Percentiles rank a stretch among this genome's conserved stretches.
phyloP scores from a whole-genome alignment of 2,797 vertebrate genomes.

The Austrolebias charrua region DNA sequence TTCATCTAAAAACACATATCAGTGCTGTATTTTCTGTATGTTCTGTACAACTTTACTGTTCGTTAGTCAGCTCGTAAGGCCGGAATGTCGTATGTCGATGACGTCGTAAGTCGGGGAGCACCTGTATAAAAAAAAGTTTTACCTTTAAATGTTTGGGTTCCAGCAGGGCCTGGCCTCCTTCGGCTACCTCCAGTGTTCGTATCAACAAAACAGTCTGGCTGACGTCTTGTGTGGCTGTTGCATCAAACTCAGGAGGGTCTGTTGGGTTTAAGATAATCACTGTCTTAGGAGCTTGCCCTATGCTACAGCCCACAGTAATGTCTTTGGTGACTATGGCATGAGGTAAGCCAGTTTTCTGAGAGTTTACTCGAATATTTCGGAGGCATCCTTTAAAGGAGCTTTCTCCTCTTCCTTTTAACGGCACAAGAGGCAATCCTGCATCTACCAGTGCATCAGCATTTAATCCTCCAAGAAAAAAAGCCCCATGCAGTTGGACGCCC shows the following conservation, averaged over 20 bases:
- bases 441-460: slow-evolving; percentile 68
- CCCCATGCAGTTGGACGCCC: slow-evolving; percentile 73
- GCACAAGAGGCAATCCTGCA: slow-evolving; percentile 50
- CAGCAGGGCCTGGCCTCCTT: slow-evolving; percentile 82
- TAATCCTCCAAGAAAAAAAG: slow-evolving; percentile 86
- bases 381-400: slow-evolving; percentile 90
- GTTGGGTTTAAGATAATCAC: slow-evolving; percentile 28
- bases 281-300: slow-evolving; percentile 24
- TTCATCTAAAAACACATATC: too few relatives aligned
- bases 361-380: slow-evolving; percentile 79
- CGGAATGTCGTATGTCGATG: too few relatives aligned
- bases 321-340: slow-evolving; percentile 85
- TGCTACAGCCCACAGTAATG: slow-evolving; percentile 84
- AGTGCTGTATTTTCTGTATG: too few relatives aligned
- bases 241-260: slow-evolving; percentile 22
- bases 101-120: too few relatives aligned
- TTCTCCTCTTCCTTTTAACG: slow-evolving; percentile 56
- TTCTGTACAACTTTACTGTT: too few relatives aligned
- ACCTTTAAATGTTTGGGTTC: slow-evolving; percentile 85
- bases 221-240: slow-evolving; percentile 28
- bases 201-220: slow-evolving; percentile 74
- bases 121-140: slow-evolving; percentile 20
- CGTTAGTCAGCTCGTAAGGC: too few relatives aligned
- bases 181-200: slow-evolving; percentile 81
- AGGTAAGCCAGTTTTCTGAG: slow-evolving; percentile 79